Percentiles rank a stretch among this genome's conserved stretches.
phyloP scores from a whole-genome alignment of 2,797 vertebrate genomes.

The Pseudotriccus pelzelni region DNA sequence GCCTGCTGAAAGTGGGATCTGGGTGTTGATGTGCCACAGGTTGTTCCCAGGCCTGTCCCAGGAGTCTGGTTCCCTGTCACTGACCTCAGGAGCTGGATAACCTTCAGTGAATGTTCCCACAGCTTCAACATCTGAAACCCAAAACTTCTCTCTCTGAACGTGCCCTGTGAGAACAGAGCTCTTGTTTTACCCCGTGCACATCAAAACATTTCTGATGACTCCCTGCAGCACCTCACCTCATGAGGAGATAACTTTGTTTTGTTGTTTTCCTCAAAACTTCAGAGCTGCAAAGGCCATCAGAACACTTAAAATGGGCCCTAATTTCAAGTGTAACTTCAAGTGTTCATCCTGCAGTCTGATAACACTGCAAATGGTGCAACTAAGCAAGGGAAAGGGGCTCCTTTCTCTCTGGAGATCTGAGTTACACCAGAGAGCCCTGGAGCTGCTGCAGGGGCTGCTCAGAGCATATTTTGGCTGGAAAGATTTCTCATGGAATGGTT shows the following conservation, averaged over 20 bases:
- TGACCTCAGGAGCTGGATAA: accelerated
- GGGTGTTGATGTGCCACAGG: neutral
- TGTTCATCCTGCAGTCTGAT: neutral
- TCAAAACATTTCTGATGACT: neutral
- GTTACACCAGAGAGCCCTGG: neutral
- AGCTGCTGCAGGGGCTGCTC: neutral
- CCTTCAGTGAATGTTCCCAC: neutral
- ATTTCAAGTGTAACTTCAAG: neutral
- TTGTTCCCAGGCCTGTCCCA: neutral
- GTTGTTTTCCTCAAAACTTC: neutral
- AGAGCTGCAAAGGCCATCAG: neutral
- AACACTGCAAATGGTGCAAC: neutral
- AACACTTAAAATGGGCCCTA: neutral
- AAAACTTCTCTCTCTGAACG: neutral
- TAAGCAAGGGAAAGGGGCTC: neutral
- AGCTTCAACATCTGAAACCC: neutral
- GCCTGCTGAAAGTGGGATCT: accelerated
- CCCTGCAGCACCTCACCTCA: neutral
- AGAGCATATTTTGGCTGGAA: neutral
- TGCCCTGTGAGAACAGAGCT: neutral
- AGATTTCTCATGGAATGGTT: neutral
- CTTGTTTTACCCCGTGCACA: neutral
- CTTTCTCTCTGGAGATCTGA: neutral
- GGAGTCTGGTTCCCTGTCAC: neutral
- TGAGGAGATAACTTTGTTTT: neutral